Evolutionary conservation across 2,113 vertebrate species (phyloP), one percentile per base, ranked within the genome.

Genomic region (Acrocephalus arundinaceus): DNA sequence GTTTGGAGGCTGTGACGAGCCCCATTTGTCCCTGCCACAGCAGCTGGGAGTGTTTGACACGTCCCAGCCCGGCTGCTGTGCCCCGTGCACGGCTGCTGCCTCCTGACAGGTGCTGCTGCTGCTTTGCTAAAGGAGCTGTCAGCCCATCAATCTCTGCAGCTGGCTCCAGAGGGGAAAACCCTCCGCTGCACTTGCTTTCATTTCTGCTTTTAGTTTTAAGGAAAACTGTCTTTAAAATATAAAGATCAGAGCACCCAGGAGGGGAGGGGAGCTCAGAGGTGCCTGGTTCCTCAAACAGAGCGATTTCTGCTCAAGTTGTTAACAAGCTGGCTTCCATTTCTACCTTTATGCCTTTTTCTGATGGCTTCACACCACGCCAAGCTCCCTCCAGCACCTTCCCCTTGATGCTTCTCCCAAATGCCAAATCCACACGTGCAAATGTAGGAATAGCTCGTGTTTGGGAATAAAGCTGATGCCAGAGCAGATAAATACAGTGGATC

Each of bases 21-120:
- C 96, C 96, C 95, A 97, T 98, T 98, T 97, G 96, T 97, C 97
- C 97, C 96, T 97, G 97, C 96, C 97, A 98, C 85, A 71, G 28
- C 55, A 31, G 84, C 8, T 92, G 96, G 92, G 95, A 97, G 94
- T 80, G 68, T 97, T 96, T 91, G 65, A 94, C 96, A 96, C 33
- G 15, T 87, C 93, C 95, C 75, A 25, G 85, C 96, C 90, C 94
- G 80, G 77, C 85, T 89, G 70, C 58, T 51, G 59, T 83, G 80
- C 72, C 48, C 80, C 74, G 71, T 63, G 92, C 81, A 85, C 61
- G 88, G 95, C 94, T 95, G 43, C 15, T 45, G 43, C 15, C 43
- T 45, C 43, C 93, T 96, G 94, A 89, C 96, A 94, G 93, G 87
- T 78, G 84, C 80, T 49, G 61, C 61, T 88, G 43, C 96, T 83